Evolutionary conservation across 2,797 vertebrate species (phyloP).

Genomic region (Phylloscopus collybita): DNA sequence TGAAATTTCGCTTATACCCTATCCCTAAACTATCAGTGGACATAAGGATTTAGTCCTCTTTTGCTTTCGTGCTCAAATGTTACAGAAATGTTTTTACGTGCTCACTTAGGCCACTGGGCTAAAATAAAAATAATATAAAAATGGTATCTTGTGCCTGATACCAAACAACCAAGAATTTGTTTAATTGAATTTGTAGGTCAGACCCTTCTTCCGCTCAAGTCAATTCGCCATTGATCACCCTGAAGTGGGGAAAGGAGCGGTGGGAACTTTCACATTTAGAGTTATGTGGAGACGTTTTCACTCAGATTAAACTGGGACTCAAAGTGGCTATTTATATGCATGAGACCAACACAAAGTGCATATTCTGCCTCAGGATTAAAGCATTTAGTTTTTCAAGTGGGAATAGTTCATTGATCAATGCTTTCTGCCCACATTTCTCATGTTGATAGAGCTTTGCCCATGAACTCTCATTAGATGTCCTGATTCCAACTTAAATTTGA

Average conservation of each 20-base stretch:
- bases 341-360: conserved; percentile 58
- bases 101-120: neutral
- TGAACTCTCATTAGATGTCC: conserved; percentile 46
- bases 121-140: neutral
- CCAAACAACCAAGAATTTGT: neutral
- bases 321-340: conserved; percentile 59
- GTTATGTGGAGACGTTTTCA: neutral
- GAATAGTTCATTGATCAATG: conserved; percentile 50
- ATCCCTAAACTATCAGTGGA: neutral
- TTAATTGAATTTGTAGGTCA: conserved; percentile 42
- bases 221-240: neutral
- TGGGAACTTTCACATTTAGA: neutral
- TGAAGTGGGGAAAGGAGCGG: neutral
- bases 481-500: conserved; percentile 35
- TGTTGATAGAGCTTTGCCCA: conserved; percentile 48
- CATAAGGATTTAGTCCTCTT: neutral
- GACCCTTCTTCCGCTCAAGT: neutral
- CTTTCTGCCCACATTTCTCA: conserved; percentile 45
- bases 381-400: conserved; percentile 61
- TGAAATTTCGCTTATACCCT: neutral
- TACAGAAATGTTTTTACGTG: neutral
- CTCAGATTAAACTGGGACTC: conserved; percentile 25
- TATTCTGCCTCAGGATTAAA: conserved; percentile 72
- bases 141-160: neutral
- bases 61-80: neutral